phyloP scores from a whole-genome alignment of 2,888 invertebrate species.

The Arctia plantaginis region DNA sequence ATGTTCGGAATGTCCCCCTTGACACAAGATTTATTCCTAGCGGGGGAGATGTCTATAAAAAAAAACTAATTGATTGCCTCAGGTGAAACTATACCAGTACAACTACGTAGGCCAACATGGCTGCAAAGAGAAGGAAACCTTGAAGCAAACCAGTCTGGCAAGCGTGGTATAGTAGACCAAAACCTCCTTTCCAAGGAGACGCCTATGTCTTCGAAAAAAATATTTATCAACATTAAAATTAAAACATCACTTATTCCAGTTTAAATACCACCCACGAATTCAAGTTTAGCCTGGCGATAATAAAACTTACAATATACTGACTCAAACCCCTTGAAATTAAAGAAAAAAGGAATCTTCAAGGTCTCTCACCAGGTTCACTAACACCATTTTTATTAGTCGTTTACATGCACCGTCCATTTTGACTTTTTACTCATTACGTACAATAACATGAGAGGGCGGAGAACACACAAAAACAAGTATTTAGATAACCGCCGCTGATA shows the following conservation, averaged over 20 bases:
- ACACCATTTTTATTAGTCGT: constrained; percentile 44
- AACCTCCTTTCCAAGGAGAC: no score
- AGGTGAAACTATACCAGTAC: no score
- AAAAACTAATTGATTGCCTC: no score
- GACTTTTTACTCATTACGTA: constrained; percentile 50
- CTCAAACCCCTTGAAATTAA: neutral
- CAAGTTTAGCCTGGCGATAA: neutral
- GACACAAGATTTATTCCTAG: no score
- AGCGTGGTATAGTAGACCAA: no score
- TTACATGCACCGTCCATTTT: constrained; percentile 44
- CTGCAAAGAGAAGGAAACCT: no score
- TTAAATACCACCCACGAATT: neutral
- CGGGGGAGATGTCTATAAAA: no score
- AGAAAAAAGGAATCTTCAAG: constrained; percentile 35
- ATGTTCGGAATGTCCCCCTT: no score
- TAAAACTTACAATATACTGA: neutral
- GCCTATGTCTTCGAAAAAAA: no score
- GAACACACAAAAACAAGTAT: constrained; percentile 29
- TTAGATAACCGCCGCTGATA: constrained; percentile 18
- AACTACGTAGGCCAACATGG: no score
- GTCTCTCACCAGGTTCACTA: constrained; percentile 39
- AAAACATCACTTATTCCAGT: neutral
- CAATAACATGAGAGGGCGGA: constrained; percentile 33
- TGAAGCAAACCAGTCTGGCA: no score
- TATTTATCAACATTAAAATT: neutral